These are phyloP conservation scores for Andrena chrysosceles DNA, from an alignment of 2,888 invertebrate species.

Conservation along the genomic window DNA sequence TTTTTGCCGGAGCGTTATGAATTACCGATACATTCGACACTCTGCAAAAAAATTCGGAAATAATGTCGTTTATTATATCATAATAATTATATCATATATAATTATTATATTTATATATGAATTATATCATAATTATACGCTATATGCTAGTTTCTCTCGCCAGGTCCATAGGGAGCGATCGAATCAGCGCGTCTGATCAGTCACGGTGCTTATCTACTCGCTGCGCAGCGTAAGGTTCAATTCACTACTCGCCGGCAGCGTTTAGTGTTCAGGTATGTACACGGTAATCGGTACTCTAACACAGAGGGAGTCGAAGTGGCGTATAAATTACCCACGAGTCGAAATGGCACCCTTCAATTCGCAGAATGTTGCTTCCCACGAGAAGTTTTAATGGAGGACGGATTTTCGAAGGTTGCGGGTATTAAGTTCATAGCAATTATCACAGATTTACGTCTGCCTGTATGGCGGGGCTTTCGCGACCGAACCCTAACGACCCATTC, in stretches of 20 bases:
- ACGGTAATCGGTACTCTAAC: no score
- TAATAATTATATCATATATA: not conserved
- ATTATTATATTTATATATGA: no score
- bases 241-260: not conserved
- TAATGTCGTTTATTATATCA: not conserved
- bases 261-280: no score
- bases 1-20: conserved; percentile 4
- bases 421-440: not conserved
- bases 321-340: no score
- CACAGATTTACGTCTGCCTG: not conserved
- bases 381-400: not conserved
- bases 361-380: not conserved
- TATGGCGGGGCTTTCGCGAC: not conserved
- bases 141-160: not conserved
- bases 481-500: conserved; percentile 33
- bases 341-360: no score
- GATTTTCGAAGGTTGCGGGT: not conserved
- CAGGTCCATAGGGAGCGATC: not conserved
- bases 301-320: no score
- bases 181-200: not conserved
- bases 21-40: conserved; percentile 2
- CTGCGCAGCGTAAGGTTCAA: not conserved
- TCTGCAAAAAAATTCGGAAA: not conserved
- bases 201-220: not conserved
- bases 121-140: not conserved